Conservation (phyloP, 2,888 invertebrate species). For the Carpatolechia fugitivella region DNA sequence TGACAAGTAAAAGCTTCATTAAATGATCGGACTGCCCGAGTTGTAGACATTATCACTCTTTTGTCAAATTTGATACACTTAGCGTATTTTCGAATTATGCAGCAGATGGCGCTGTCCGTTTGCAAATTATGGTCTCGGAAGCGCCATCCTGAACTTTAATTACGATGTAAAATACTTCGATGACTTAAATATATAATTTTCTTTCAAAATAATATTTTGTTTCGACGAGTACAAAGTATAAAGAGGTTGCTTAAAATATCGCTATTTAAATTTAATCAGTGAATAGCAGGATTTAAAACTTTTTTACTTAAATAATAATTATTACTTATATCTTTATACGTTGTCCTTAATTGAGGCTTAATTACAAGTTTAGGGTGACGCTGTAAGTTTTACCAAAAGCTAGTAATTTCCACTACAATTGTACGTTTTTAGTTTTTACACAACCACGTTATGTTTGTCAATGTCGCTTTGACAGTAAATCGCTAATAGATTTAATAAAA, state of each 20-base stretch:
- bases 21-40: too few relatives aligned
- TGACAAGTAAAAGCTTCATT: too few relatives aligned
- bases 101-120: constrained; percentile 74
- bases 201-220: too few relatives aligned
- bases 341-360: not conserved
- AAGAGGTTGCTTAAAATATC: not conserved
- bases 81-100: constrained; percentile 18
- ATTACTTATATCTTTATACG: not conserved
- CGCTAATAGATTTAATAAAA: not conserved
- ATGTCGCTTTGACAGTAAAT: constrained; percentile 35
- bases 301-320: too few relatives aligned
- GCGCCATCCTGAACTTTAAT: constrained; percentile 67
- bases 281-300: too few relatives aligned
- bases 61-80: constrained; percentile 11
- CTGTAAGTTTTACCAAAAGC: constrained; percentile 38
- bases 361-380: constrained; percentile 56
- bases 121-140: constrained; percentile 39
- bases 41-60: constrained; percentile 17
- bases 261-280: too few relatives aligned
- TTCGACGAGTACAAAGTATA: not conserved
- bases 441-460: constrained; percentile 37
- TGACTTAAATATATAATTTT: too few relatives aligned
- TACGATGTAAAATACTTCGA: not conserved
- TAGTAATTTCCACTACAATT: constrained; percentile 37
- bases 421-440: constrained; percentile 37